Percentiles rank a stretch among this genome's conserved stretches.
phyloP scores from a whole-genome alignment of 2,888 invertebrate genomes.

The Micropterix aruncella region DNA sequence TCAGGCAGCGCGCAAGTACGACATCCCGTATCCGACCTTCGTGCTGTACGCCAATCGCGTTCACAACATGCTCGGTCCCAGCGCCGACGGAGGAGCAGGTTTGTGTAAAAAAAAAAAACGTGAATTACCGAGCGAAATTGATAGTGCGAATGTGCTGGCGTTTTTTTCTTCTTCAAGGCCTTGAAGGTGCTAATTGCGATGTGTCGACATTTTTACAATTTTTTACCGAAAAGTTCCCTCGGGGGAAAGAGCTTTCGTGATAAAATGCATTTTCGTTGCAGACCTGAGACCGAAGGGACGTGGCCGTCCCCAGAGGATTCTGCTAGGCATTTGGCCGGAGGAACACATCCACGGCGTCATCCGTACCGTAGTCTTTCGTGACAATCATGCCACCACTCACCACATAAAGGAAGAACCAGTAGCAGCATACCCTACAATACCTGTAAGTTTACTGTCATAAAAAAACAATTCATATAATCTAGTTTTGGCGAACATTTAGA shows the following conservation, averaged over 20 bases:
- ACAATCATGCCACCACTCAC: constrained; percentile 53
- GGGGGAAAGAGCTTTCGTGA: not conserved
- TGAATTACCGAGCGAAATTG: not conserved
- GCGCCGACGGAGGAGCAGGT: constrained; percentile 83
- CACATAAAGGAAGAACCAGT: constrained; percentile 65
- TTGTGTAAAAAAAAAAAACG: constrained; percentile 24
- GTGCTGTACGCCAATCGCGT: constrained; percentile 86
- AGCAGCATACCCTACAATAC: constrained; percentile 41
- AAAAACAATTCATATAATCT: constrained; percentile 22
- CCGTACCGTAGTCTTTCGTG: constrained; percentile 82
- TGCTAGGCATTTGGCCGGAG: constrained; percentile 87
- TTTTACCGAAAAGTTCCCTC: not conserved
- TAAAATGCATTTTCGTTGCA: constrained; percentile 23
- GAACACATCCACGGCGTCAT: constrained; percentile 89
- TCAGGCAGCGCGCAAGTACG: constrained; percentile 86
- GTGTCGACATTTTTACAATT: not conserved
- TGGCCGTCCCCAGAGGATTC: constrained; percentile 79
- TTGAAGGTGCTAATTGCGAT: not conserved
- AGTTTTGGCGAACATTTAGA: too few relatives aligned
- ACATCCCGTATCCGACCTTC: constrained; percentile 90
- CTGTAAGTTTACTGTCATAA: constrained; percentile 28
- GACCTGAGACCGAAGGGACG: constrained; percentile 85
- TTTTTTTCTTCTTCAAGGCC: constrained; percentile 4
- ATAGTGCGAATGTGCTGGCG: constrained; percentile 8
- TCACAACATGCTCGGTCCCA: constrained; percentile 88